Base-by-base conservation (phyloP, 2,797 vertebrate species). In the Syngnathus rostellatus region DNA sequence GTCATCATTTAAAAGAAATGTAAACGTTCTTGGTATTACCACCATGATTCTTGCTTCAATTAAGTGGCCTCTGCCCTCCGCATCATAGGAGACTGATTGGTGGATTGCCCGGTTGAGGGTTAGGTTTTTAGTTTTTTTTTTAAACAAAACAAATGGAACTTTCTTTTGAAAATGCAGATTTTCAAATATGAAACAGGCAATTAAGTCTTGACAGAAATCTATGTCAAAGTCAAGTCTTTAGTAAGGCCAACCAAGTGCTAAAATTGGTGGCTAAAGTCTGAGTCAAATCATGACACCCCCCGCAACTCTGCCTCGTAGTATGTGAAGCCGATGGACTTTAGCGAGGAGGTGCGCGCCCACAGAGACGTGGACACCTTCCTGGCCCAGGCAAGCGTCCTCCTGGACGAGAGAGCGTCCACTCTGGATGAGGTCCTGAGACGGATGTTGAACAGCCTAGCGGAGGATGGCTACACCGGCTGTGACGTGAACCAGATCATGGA, bases 291-390 rank as follows among this genome's bases (percentile, higher is more conserved):
- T 7, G 21, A 16, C 19, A 6, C n/a, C 31, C 12, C 17, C 23
- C 31, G 31, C 66, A 6, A 67, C 62, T 40, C 19, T 50, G 69
- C 63, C 38, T 21, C 7, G 43, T 76, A 97, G 94, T 94, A 93
- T 81, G 88, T 98, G 85, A 97, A 95, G 85, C 89, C 95, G 70
- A 95, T 98, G 92, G 94, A 97, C 87, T 98, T 98, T 70, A 90
- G 93, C 76, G 93, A 97, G 77, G 94, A 97, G 76, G 92, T 97
- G 21, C 86, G 94, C 0, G 94, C 93, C 8, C 93, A 94, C 64
- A 76, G 93, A 58, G 95, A 96, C 78, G 75, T 98, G 64, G 93
- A 96, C 5, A 83, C 89, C 64, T 96, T 98, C 86, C 86, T 97
- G 82, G 90, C 90, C 0, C 88, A 92, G 84, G 93, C 94, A 57